phyloP scores from a whole-genome alignment of 2,797 vertebrate genomes.

The Melanotaenia nigrans region DNA sequence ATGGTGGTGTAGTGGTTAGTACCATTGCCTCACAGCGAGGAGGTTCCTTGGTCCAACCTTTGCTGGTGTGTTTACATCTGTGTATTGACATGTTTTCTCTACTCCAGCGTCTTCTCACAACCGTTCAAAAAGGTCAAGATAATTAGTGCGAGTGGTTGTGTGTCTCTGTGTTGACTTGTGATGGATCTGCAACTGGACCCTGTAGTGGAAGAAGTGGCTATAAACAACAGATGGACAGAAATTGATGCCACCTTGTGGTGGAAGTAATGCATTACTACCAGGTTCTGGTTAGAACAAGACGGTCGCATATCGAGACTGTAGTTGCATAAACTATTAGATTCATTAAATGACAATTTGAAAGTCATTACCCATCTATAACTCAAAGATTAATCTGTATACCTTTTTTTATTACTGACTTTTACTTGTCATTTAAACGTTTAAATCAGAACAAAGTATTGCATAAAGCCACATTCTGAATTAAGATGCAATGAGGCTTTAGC shows the following conservation, averaged over 20 bases:
- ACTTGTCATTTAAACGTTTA: fast-evolving
- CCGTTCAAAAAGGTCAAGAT: no score
- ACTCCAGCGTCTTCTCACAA: no score
- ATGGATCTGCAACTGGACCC: neutral
- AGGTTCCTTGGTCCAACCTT: no score
- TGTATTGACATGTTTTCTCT: no score
- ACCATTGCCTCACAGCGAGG: no score
- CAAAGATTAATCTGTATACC: no score
- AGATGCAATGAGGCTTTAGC: neutral
- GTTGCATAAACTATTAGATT: neutral
- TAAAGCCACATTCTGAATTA: neutral
- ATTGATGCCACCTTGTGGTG: neutral
- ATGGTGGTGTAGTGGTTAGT: no score
- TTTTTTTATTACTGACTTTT: no score
- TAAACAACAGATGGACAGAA: neutral
- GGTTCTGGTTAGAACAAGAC: neutral
- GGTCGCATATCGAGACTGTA: neutral
- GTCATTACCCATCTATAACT: no score
- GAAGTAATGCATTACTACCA: neutral
- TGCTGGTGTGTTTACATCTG: no score
- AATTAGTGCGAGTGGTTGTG: neutral
- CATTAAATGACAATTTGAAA: no score
- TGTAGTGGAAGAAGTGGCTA: neutral
- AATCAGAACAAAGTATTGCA: neutral
- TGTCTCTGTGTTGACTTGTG: neutral